Base-by-base conservation (phyloP, 2,113 vertebrate genomes). In the Muscicapa adusta region DNA sequence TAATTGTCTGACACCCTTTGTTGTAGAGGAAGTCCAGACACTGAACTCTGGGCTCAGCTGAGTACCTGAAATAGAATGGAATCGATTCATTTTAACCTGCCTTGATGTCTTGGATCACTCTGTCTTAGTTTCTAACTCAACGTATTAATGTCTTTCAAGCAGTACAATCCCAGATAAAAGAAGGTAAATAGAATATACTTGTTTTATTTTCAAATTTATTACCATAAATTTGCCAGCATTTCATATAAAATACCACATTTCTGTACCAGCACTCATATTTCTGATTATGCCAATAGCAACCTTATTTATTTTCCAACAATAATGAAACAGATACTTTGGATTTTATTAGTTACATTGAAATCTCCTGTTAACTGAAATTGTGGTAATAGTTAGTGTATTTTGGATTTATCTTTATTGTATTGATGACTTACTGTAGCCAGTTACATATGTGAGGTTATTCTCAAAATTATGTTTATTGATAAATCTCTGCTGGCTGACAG, bases 371-470 rank as follows among this genome's bases (percentile, higher is more conserved):
- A 84, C 15, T 81, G 47, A 91, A 77, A 11, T 82, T 82, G 73
- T 24, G 22, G 66, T 88, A 95, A 89, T 89, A 81, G 85, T 89
- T 97, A 91, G 10, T 34, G 61, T 93, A 92, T 78, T 92, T 93
- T 38, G 4, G 42, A 40, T 95, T 68, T 93, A 42, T 89, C 34
- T 76, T 78, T 68, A 54, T 89, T 74, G 29, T 75, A 38, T 80
- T 88, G 63, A 56, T 70, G 50, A 72, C 12, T 96, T 81, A 38
- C 48, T 83, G 57, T 81, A 94, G 66, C 12, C 62, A 91, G 66
- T 61, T 86, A 54, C 16, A 20, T 45, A 56, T 36, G 15, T 70
- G 94, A 97, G 57, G 48, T 94, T 80, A n/a, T 67, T 94, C 50
- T 50, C 14, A 83, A 87, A 58, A 70, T 85, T 91, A 62, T 31